Conservation (phyloP, 1,140 invertebrate genomes). For the Danaus melanippus region DNA sequence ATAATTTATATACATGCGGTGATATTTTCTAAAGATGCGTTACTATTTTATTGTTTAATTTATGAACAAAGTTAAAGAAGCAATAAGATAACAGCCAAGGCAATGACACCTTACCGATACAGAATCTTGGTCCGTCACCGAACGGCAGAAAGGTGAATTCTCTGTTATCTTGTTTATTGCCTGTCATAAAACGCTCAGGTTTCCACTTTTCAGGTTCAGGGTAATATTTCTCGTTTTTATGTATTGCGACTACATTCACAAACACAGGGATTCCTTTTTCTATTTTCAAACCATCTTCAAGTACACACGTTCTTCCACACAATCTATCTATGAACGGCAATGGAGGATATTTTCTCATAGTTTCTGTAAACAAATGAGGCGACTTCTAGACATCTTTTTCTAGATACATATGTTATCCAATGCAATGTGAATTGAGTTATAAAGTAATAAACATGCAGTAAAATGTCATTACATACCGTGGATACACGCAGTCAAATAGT, state of each 20-base stretch:
- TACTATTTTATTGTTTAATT: no score
- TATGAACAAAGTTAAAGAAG: no score
- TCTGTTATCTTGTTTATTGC: conserved; percentile 52
- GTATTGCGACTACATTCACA: conserved; percentile 49
- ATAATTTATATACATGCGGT: no score
- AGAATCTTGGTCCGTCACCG: conserved; percentile 82
- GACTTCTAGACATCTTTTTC: no score
- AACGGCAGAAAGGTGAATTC: conserved; percentile 81
- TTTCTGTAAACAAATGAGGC: conserved; percentile 65
- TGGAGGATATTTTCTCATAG: conserved; percentile 73
- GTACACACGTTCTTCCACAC: conserved; percentile 60
- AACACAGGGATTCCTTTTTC: conserved; percentile 41
- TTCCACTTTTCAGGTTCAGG: conserved; percentile 77
- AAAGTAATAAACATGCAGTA: neutral
- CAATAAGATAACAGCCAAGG: no score
- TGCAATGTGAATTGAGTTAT: no score
- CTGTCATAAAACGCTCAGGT: conserved; percentile 76
- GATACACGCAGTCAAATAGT: conserved; percentile 74
- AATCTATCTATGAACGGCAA: conserved; percentile 71
- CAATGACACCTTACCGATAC: conserved; percentile 74
- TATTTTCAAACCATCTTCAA: conserved; percentile 64
- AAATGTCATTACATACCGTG: conserved; percentile 26
- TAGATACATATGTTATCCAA: no score
- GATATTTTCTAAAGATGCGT: no score
- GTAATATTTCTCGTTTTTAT: conserved; percentile 74